A percentile compares a stretch with the other conserved stretches of the same genome.
Conservation (phyloP, 2,888 invertebrate genomes). For the Drosophila colorata region DNA sequence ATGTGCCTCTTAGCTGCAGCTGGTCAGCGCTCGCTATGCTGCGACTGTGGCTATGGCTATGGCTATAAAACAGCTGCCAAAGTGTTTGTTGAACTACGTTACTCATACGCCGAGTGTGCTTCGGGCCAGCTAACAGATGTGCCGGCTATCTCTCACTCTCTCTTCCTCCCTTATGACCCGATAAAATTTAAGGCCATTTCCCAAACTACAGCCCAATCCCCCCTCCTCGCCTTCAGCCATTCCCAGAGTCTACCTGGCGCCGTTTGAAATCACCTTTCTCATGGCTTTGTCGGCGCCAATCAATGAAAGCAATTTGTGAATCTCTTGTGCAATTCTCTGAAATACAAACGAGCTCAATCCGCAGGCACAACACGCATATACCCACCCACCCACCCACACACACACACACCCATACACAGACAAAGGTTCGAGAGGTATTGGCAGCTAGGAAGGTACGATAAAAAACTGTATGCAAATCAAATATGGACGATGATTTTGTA, state of each 20-base stretch:
- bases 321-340: conserved; percentile 70
- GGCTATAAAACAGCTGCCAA: conserved; percentile 20
- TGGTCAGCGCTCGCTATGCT: background rate
- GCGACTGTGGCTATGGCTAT: background rate
- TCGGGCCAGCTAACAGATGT: conserved; percentile 15
- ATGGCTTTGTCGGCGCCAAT: conserved; percentile 67
- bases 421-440: conserved; percentile 34
- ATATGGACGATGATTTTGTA: conserved; percentile 78
- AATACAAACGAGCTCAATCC: conserved; percentile 65
- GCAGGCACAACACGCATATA: conserved; percentile 41
- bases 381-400: background rate
- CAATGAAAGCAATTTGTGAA: conserved; percentile 77
- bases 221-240: background rate
- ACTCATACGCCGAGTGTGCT: conserved; percentile 58
- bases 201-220: conserved; percentile 17
- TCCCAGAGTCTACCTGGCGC: conserved; percentile 6
- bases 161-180: background rate
- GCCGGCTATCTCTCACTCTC: background rate
- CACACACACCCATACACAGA: conserved; percentile 2
- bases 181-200: conserved; percentile 58
- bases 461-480: conserved; percentile 73
- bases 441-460: conserved; percentile 35
- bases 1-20: conserved; percentile 11
- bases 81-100: conserved; percentile 48
- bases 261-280: conserved; percentile 30